Evolutionary conservation across 2,888 invertebrate genomes (phyloP).

Genomic region (Phortica okadai): DNA sequence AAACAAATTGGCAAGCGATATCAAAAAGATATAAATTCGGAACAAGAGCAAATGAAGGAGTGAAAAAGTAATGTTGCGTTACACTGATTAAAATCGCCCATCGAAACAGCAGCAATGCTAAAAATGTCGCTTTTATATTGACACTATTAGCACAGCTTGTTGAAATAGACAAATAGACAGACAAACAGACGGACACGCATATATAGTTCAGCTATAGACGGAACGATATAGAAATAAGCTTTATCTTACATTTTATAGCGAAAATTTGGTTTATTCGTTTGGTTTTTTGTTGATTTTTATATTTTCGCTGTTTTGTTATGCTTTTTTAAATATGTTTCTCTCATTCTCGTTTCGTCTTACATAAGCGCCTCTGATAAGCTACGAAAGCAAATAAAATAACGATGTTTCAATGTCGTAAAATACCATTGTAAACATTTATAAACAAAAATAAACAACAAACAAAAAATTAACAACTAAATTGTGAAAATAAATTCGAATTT

Average conservation of each 20-base stretch:
- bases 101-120: neutral
- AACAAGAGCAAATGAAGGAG: neutral
- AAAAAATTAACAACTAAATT: neutral
- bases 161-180: neutral
- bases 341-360: no score
- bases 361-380: no score
- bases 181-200: neutral
- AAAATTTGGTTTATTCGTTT: neutral
- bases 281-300: neutral
- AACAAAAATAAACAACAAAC: neutral
- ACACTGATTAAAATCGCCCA: neutral
- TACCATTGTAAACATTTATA: slow-evolving; percentile 14
- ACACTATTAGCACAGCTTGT: neutral
- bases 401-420: neutral
- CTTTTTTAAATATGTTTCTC: neutral
- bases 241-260: slow-evolving; percentile 5
- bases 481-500: neutral
- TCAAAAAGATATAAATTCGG: neutral
- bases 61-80: neutral
- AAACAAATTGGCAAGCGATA: slow-evolving; percentile 16
- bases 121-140: slow-evolving; percentile 7
- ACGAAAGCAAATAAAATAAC: neutral
- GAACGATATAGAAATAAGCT: neutral
- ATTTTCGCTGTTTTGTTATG: neutral
- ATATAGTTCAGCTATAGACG: neutral